Evolutionary conservation across 2,113 vertebrate species (phyloP).

Genomic region (Gulo gulo): DNA sequence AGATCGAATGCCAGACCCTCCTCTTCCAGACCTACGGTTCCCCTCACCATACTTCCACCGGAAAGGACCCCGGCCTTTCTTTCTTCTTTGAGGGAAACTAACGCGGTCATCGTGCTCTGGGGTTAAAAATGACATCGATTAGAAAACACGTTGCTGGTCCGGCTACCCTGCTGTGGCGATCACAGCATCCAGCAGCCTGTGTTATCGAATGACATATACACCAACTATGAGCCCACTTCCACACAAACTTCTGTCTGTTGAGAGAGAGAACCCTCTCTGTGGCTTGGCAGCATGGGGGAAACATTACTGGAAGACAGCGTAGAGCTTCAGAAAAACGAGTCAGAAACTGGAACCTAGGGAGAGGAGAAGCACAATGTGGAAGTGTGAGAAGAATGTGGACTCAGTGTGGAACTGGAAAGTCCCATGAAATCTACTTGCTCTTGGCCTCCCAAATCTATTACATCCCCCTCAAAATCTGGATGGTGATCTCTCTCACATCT

Average conservation of each 20-base stretch:
- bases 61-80: conserved; percentile 86
- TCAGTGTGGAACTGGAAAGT: neutral
- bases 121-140: neutral
- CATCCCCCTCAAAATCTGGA: neutral
- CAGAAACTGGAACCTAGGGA: neutral
- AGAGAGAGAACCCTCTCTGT: neutral
- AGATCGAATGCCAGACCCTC: conserved; percentile 68
- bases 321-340: conserved; percentile 1
- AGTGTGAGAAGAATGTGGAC: neutral
- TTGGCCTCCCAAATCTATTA: neutral
- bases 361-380: neutral
- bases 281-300: neutral
- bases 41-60: conserved; percentile 83
- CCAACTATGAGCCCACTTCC: neutral
- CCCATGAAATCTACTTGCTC: neutral
- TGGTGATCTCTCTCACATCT: neutral
- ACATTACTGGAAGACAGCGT: neutral
- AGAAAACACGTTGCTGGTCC: neutral
- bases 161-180: neutral
- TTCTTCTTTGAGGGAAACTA: conserved; percentile 83
- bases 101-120: conserved; percentile 90
- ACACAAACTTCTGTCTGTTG: neutral
- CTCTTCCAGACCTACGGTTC: conserved; percentile 79
- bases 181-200: neutral
- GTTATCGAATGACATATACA: neutral